Evolutionary conservation across 1,140 invertebrate genomes (phyloP).

Genomic region (Zaprionus ornatus): DNA sequence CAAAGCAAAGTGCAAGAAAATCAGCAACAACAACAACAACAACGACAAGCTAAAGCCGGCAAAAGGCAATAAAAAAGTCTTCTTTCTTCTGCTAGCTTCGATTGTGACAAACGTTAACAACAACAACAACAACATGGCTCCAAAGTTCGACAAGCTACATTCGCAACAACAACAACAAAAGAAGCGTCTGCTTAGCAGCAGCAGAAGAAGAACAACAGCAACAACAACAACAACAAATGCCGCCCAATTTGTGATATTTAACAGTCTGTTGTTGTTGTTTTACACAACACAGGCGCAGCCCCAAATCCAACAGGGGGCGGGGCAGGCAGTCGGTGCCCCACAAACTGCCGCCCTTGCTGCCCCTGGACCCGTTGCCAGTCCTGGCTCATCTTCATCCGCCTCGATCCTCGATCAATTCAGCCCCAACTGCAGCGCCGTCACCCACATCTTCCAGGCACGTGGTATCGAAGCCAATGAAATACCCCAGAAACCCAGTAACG

Average conservation of each 20-base stretch:
- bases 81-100: conserved; percentile 1
- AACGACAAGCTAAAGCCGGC: conserved; percentile 40
- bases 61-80: conserved; percentile 26
- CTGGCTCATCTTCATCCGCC: conserved; percentile 41
- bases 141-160: conserved; percentile 22
- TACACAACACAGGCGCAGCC: conserved; percentile 31
- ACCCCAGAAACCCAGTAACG: conserved; percentile 80
- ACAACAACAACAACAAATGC: conserved; percentile 47
- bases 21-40: conserved; percentile 39
- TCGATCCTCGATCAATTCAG: conserved; percentile 80
- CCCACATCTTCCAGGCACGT: conserved; percentile 71
- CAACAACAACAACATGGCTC: conserved; percentile 43
- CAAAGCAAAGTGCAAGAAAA: conserved; percentile 41
- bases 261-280: conserved; percentile 36
- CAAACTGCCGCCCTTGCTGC: conserved; percentile 65
- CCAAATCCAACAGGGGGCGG: conserved; percentile 33
- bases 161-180: conserved; percentile 27
- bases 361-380: conserved; percentile 38
- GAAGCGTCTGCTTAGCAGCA: conserved; percentile 48
- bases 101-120: conserved; percentile 36
- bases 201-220: conserved; percentile 38
- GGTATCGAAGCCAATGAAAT: conserved; percentile 75
- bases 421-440: conserved; percentile 75
- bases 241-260: conserved; percentile 62
- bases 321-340: conserved; percentile 13